Base-by-base conservation (phyloP, 2,888 invertebrate genomes). In the Diarsia rubi region DNA sequence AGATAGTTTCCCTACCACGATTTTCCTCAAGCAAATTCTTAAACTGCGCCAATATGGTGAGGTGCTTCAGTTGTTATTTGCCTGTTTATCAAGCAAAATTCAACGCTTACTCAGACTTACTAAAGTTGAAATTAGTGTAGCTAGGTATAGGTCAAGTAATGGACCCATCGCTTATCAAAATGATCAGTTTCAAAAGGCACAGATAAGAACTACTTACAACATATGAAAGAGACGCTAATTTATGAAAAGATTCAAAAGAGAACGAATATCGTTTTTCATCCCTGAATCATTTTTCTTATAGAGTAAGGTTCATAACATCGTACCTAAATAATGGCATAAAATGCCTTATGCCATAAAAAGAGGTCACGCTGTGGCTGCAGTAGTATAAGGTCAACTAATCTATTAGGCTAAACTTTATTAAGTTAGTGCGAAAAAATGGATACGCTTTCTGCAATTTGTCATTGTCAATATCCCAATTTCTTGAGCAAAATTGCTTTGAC, bases 121-220 rank as follows among this genome's bases (percentile, higher is more conserved):
- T 72, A 57, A 42, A 62, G 62, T 49, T 66, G 21, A 66, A 24
- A 63, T 78, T 66, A 11, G 21, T 12, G 6, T 16, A 14, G 11
- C 44, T 60, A 14, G 14, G 21, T 27, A 8, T 24, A 2, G 1
- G 72, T 31, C 49, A 14, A 12, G 21, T 63, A 54, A 65, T 27
- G 14, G 19, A 47, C 16, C 2, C 19, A 59, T 54, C 57, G n/a
- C 16, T 42, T 44, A 65, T 47, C n/a, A n/a, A 24, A 37, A 37
- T 45, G 24, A 57, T 72, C 37, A 45, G 12, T 57, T 72, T 24
- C 72, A 0, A 11, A 21, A 8, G 54, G 31, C 24, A 5, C 31
- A 11, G 19, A 69, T 45, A 57, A 21, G 14, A 16, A 44, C 16
- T 16, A 57, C 14, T 37, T 72, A 27, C n/a, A 24, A n/a, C 31